A percentile compares a stretch with the other conserved stretches of the same genome.
Conservation (phyloP, 1,140 invertebrate species). For the Sesamia nonagrioides region DNA sequence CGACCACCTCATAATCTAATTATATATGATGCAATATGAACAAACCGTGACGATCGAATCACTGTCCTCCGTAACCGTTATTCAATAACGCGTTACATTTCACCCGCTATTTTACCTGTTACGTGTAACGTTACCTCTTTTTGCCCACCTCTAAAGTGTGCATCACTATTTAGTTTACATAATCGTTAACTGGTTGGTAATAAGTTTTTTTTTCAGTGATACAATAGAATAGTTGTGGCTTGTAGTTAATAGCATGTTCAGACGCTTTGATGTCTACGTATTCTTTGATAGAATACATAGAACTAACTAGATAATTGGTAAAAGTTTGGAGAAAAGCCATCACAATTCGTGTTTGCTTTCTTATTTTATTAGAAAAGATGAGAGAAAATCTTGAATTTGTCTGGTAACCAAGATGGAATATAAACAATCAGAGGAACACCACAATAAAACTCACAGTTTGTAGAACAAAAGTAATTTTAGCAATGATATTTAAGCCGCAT, state of each 20-base stretch:
- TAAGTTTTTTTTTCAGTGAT: constrained; percentile 43
- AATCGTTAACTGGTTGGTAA: constrained; percentile 29
- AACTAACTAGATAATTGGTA: background rate
- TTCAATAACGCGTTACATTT: constrained; percentile 49
- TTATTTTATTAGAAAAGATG: too few relatives aligned
- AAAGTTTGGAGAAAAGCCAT: background rate
- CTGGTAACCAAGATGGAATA: too few relatives aligned
- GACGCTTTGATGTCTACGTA: background rate
- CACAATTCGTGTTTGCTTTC: too few relatives aligned
- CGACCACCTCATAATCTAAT: constrained; percentile 43
- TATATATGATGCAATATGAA: constrained; percentile 42
- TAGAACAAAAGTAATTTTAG: too few relatives aligned
- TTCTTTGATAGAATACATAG: too few relatives aligned
- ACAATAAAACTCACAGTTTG: too few relatives aligned
- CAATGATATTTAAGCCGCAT: too few relatives aligned
- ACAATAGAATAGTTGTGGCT: constrained; percentile 23
- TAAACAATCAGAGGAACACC: too few relatives aligned
- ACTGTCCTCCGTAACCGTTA: constrained; percentile 50
- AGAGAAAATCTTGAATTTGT: too few relatives aligned
- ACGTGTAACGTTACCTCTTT: constrained; percentile 38
- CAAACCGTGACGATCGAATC: constrained; percentile 44
- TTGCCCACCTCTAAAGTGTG: constrained; percentile 3
- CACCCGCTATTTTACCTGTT: constrained; percentile 50
- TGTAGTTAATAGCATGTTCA: background rate
- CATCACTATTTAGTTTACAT: constrained; percentile 35